Base-by-base conservation (phyloP, 2,888 invertebrate species). In the Andrena flavipes region DNA sequence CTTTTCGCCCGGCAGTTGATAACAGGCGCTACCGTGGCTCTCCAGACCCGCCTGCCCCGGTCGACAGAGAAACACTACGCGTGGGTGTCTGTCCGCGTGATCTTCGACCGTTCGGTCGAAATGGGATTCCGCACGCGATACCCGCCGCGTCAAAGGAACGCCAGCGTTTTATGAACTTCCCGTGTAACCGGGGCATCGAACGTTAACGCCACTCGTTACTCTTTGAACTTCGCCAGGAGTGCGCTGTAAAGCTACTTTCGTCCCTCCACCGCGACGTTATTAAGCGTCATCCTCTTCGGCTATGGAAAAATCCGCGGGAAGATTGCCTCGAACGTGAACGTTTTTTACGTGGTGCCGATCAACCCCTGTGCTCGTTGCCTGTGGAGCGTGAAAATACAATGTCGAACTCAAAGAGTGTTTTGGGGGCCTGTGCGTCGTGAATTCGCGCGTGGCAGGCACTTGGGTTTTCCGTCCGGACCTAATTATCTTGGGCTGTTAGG, bases 131-230 rank as follows among this genome's bases (percentile, higher is more conserved):
- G 59, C 72, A 60, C 76, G 80, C 79, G 76, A 80, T 85, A 70
- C 64, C 42, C 16, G 62, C 60, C 54, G 68, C 63, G 42, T 76
- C 71, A 72, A 76, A 80, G 76, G 72, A 76, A 71, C 59, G 42
- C 26, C 33, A 23, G 49, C 29, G 23, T 23, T 75, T 67, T 76
- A 72, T 56, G 75, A 81, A 74, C 76, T 74, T 64, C 16, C 63
- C 48, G 35, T 35, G 69, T 51, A 63, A 77, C 49, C 70, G 64
- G 60, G 60, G 23, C 42, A 42, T 30, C 60, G 60, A 71, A 63
- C 80, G 87, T 74, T 69, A 76, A 70, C 79, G 76, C 54, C 60
- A 49, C 87, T 84, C 87, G 68, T 85, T 87, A 84, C 80, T 84
- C 84, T 71, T 79, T 74, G 56, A 85, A 84, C 87, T 71, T 68